These are phyloP conservation scores for Rambutsinella grinnellia DNA, from an alignment of 2,888 invertebrate species.

Conservation along the genomic window DNA sequence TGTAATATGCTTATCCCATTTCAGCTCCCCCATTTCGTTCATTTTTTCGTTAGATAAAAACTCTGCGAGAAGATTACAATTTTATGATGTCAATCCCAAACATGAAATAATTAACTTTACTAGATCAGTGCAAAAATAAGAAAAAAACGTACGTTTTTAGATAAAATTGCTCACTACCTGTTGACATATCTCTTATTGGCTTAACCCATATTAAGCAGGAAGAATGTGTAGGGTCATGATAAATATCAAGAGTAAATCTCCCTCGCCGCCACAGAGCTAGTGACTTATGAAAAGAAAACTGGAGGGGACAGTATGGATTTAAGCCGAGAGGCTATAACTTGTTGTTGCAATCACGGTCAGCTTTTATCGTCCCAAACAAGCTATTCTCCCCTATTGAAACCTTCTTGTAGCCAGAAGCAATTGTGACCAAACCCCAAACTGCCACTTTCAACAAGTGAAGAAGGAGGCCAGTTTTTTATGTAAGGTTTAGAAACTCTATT, in stretches of 20 bases:
- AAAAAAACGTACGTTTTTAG: too few relatives aligned
- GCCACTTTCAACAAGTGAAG: background rate
- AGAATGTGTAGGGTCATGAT: too few relatives aligned
- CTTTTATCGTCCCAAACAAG: background rate
- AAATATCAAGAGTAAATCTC: background rate
- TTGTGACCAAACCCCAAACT: background rate
- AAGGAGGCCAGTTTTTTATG: background rate
- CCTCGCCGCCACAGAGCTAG: background rate
- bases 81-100: too few relatives aligned
- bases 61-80: too few relatives aligned
- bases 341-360: background rate
- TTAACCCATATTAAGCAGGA: too few relatives aligned
- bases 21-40: constrained; percentile 1
- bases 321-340: background rate
- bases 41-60: too few relatives aligned
- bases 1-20: background rate
- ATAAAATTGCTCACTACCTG: constrained; percentile 26
- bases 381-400: background rate
- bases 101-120: too few relatives aligned
- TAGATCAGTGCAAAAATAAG: too few relatives aligned
- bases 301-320: background rate
- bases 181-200: too few relatives aligned
- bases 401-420: background rate
- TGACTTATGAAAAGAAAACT: background rate
- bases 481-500: too few relatives aligned